Evolutionary conservation across 2,113 vertebrate species (phyloP).

Genomic region (Chelonoidis abingdonii): DNA sequence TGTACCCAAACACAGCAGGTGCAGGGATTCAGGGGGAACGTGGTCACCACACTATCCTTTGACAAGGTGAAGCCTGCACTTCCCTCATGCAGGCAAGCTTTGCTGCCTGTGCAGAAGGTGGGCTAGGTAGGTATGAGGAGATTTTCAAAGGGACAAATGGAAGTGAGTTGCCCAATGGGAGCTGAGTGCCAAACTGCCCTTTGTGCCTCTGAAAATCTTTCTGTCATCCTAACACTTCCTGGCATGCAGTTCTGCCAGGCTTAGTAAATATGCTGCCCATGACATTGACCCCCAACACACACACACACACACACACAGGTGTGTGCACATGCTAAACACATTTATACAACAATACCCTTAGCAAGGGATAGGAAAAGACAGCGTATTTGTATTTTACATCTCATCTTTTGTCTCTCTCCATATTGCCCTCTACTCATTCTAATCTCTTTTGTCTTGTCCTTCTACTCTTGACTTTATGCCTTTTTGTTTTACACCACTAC

Average conservation of each 20-base stretch:
- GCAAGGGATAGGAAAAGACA: neutral
- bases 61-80: neutral
- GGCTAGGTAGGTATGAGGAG: neutral
- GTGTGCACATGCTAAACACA: no score
- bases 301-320: neutral
- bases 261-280: neutral
- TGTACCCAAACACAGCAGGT: neutral
- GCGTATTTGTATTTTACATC: neutral
- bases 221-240: neutral
- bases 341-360: no score
- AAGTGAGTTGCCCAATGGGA: neutral
- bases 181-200: neutral
- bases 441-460: neutral
- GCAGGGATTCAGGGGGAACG: neutral
- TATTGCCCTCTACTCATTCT: neutral
- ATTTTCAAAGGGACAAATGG: neutral
- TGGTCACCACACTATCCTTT: neutral
- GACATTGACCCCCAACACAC: neutral
- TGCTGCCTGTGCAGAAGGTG: neutral
- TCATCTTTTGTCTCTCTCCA: neutral
- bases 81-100: neutral
- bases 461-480: neutral
- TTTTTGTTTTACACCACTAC: neutral
- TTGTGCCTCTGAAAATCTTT: neutral
- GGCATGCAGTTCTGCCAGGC: neutral